Base-by-base conservation (phyloP, 2,113 vertebrate species). In the Triplophysa dalaica region DNA sequence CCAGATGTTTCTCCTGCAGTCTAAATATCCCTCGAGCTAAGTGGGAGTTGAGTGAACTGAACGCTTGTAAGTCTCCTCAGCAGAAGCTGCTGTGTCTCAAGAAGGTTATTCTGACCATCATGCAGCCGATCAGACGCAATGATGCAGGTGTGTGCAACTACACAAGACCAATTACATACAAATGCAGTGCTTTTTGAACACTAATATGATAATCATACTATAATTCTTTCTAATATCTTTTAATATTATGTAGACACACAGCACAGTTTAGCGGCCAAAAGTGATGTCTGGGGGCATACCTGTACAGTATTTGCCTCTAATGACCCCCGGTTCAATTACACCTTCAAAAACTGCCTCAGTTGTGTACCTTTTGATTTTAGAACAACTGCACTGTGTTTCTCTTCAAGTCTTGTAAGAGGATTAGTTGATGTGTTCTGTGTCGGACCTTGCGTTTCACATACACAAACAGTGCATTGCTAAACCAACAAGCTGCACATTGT, bases 11-110 rank as follows among this genome's bases (percentile, higher is more conserved):
- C 22, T 17, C 13, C 41, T 77, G 4, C 86, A 99, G 98, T 83
- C 94, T 96, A 70, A 99, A 98, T 86, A 93, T 99, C 87, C 94
- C 95, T 6, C 94, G 95, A 68, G 97, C 97, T 0, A 99, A 98
- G 88, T 86, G 96, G 81, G 95, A 98, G 74, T 91, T 99, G 89
- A 93, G 92, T 80, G 94, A 95, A 83, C 89, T 99, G 87, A 98
- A 98, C 91, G 93, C 87, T 78, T 96, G 95, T 75, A 96, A 94
- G 0, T 96, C 96, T 7, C 97, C 96, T 0, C 95, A 96, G 79
- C 96, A 98, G 91, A 99, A 99, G 84, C 88, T 99, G 72, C 89
- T 96, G 7, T 98, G 97, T 81, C 90, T 99, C 56, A 87, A 93
- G 17, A 94, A 92, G 87, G 97, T 97, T 74, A 89, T 94, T 0